Base-by-base conservation (phyloP, 2,888 invertebrate genomes). In the Alsophila aescularia region DNA sequence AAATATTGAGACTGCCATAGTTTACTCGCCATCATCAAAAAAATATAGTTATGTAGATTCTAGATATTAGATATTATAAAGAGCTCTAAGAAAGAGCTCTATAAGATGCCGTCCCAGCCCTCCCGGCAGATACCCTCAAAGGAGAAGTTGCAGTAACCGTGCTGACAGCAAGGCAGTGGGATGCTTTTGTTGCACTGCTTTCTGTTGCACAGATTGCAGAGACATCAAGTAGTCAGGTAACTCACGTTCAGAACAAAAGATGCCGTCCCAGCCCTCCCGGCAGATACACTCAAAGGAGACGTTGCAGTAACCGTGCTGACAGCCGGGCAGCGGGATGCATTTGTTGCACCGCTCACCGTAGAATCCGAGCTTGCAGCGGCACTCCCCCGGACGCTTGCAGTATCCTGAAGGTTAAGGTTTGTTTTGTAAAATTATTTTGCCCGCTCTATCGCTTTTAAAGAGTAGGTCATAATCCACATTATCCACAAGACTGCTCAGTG, bases 221-320 rank as follows among this genome's bases (percentile, higher is more conserved):
- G 94, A 81, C 98, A 98, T n/a, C 18, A 2, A n/a, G 3, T 15
- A 12, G 12, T 7, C 31, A 52, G 16, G 1, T 10, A 44, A 83
- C 95, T 94, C 85, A 96, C 96, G 96, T 86, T 97, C 96, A 15
- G 96, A 95, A 79, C 97, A 97, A 88, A 97, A 97, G 51, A 97
- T 91, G 36, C 97, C 97, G 73, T 96, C 96, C 97, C 97, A 97
- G 18, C 97, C 97, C 34, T 95, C 94, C 49, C 94, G 93, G 80
- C 97, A 97, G 75, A 95, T 93, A 83, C 97, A 97, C 78, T 97
- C 96, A 83, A 97, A 97, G 73, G 96, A 96, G 50, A 95, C 94
- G 79, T 95, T 96, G 87, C 97, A 97, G 74, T 93, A 94, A 9
- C 97, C 97, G 70, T 97, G 96, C 78, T 96, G 96, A 75, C 97